These are phyloP conservation scores for Caenorhabditis japonica DNA, from an alignment of 2,888 invertebrate species.

Conservation along the genomic window DNA sequence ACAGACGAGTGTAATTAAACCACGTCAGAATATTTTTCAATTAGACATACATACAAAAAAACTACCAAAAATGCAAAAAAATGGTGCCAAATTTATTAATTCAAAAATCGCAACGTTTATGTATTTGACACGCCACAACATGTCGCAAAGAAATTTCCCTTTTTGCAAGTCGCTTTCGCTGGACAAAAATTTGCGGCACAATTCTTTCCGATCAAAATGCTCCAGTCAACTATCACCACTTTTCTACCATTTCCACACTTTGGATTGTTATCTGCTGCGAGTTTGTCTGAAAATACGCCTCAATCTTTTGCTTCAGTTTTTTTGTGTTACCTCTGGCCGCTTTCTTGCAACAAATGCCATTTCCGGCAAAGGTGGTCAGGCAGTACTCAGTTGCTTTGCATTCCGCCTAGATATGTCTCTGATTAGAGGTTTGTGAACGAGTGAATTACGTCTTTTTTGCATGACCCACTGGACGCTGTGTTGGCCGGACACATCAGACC, in stretches of 20 bases:
- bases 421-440: no score
- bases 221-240: neutral
- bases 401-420: no score
- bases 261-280: neutral
- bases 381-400: neutral
- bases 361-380: neutral
- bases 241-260: neutral
- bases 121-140: conserved; percentile 5
- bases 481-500: no score
- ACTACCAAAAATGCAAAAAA: neutral
- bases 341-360: neutral
- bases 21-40: no score
- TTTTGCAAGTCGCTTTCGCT: neutral
- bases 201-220: conserved; percentile 3
- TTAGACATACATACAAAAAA: no score
- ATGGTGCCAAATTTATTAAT: neutral
- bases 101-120: no score
- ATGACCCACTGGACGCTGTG: neutral
- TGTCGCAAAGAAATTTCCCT: conserved; percentile 3
- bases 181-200: conserved; percentile 10
- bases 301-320: neutral
- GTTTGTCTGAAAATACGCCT: conserved; percentile 2
- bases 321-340: neutral
- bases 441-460: conserved; percentile 1
- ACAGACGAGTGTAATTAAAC: no score